Evolutionary conservation across 2,113 vertebrate species (phyloP).

Genomic region (Pseudorhombus dupliciocellatus): DNA sequence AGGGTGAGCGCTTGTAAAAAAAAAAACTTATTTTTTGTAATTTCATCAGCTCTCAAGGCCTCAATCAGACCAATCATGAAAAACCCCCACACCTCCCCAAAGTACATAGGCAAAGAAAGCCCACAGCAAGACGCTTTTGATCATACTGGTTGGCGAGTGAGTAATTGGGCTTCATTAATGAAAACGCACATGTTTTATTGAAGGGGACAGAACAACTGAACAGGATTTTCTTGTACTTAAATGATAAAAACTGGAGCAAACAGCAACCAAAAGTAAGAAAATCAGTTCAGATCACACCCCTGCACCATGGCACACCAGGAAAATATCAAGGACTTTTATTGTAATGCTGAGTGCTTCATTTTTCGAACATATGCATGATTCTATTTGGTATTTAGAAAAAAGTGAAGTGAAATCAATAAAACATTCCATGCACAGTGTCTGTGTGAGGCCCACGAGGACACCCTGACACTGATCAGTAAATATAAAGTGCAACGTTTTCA

Average conservation of each 20-base stretch:
- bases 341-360: not conserved
- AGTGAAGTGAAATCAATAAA: not conserved
- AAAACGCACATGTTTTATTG: slow-evolving; percentile 48
- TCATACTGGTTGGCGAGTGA: slow-evolving; percentile 36
- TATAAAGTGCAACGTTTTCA: slow-evolving; percentile 27
- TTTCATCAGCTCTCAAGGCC: slow-evolving; percentile 62
- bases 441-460: slow-evolving; percentile 5
- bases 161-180: slow-evolving; percentile 58
- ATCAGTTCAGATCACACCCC: not conserved
- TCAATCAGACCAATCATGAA: slow-evolving; percentile 46
- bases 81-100: slow-evolving; percentile 31
- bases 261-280: not conserved
- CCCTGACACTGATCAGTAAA: slow-evolving; percentile 21
- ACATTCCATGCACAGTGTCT: not conserved
- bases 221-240: slow-evolving; percentile 3
- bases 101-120: slow-evolving; percentile 44
- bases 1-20: slow-evolving; percentile 38
- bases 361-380: not conserved
- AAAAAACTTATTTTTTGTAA: slow-evolving; percentile 35
- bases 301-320: not conserved
- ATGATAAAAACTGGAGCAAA: slow-evolving; percentile 15
- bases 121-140: slow-evolving; percentile 42
- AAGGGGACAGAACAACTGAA: slow-evolving; percentile 3
- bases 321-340: not conserved
- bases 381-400: not conserved